Percentiles rank a stretch among this genome's conserved stretches.
Conservation (phyloP, 2,888 invertebrate genomes). For the Troglohyphantes excavatus region DNA sequence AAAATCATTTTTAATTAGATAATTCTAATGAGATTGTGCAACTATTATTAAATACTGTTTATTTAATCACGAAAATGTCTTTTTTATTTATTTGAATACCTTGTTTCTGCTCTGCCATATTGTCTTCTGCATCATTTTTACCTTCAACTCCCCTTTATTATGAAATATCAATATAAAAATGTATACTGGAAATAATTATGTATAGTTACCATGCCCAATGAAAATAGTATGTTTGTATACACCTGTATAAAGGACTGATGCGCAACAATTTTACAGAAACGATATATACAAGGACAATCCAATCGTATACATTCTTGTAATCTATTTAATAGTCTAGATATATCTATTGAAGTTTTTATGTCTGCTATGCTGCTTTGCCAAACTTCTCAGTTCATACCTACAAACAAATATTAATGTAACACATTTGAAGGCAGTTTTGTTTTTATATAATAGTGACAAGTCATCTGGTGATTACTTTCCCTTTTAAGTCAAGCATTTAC, state of each 20-base stretch:
- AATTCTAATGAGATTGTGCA: no score
- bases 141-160: not conserved
- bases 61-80: no score
- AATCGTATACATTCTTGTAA: slow-evolving; percentile 36
- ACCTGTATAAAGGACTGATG: slow-evolving; percentile 14
- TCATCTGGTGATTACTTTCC: slow-evolving; percentile 8
- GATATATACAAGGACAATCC: slow-evolving; percentile 42
- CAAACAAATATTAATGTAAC: not conserved
- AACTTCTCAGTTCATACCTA: slow-evolving; percentile 28
- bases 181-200: not conserved
- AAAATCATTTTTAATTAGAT: no score
- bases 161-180: not conserved
- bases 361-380: slow-evolving; percentile 30
- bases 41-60: no score
- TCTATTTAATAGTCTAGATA: slow-evolving; percentile 40
- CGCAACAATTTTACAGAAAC: slow-evolving; percentile 41
- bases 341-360: slow-evolving; percentile 19
- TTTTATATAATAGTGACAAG: not conserved
- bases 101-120: not conserved
- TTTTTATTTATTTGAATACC: no score
- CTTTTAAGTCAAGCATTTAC: slow-evolving; percentile 8
- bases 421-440: slow-evolving; percentile 2
- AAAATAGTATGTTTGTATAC: slow-evolving; percentile 28
- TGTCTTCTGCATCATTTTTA: not conserved
- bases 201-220: not conserved